Conservation (phyloP, 2,888 invertebrate genomes). For the Drosophila koepferae region DNA sequence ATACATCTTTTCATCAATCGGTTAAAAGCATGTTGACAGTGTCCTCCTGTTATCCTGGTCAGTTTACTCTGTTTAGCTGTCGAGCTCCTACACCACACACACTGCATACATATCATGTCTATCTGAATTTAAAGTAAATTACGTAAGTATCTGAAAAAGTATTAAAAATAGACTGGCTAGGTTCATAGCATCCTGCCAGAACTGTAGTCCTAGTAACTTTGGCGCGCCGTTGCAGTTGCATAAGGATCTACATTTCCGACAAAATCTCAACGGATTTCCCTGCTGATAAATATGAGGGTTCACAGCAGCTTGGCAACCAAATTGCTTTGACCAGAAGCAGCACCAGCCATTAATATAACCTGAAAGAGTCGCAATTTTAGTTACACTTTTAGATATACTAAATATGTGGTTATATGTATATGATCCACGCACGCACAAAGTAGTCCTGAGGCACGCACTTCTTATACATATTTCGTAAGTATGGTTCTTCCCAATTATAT, state of each 20-base stretch:
- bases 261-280: no score
- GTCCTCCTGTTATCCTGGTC: background rate
- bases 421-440: constrained; percentile 26
- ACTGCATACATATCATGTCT: background rate
- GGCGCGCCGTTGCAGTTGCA: constrained; percentile 16
- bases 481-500: background rate
- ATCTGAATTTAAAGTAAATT: no score
- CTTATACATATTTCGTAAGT: background rate
- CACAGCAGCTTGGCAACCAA: constrained; percentile 43
- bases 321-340: constrained; percentile 42
- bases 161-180: background rate
- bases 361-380: background rate
- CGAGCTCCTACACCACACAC: background rate
- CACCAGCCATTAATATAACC: constrained; percentile 20
- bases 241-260: background rate
- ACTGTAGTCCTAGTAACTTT: background rate
- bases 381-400: background rate
- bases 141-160: background rate
- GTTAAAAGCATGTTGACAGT: background rate
- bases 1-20: no score
- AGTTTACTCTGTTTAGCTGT: background rate
- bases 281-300: constrained; percentile 5
- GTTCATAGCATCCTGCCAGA: background rate
- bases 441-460: background rate
- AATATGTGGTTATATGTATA: no score